A percentile compares a stretch with the other conserved stretches of the same genome.
These are phyloP conservation scores for Morinoia aosen DNA, from an alignment of 2,888 invertebrate genomes.

Conservation along the genomic window DNA sequence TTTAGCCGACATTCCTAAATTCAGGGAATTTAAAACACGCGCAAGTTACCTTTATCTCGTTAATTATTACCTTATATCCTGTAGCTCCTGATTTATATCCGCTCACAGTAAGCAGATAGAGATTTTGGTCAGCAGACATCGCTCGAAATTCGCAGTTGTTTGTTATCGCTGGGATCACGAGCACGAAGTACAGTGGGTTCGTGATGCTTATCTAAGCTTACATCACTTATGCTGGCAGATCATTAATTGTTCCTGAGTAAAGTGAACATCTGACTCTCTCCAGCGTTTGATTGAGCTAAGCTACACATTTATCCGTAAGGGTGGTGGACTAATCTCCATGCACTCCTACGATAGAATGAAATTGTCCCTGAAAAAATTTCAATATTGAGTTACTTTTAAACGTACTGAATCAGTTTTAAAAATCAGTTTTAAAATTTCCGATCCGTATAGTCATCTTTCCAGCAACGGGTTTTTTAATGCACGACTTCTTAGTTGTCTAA, in stretches of 20 bases:
- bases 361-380: neutral
- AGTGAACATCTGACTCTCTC: neutral
- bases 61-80: neutral
- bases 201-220: neutral
- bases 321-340: neutral
- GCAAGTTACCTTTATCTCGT: neutral
- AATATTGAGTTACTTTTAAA: neutral
- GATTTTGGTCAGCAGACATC: neutral
- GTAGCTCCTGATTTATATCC: neutral
- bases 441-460: neutral
- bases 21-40: neutral
- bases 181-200: neutral
- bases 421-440: neutral
- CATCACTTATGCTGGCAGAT: constrained; percentile 10
- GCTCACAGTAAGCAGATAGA: neutral
- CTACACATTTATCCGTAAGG: neutral
- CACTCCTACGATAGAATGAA: neutral
- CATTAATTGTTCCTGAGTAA: neutral
- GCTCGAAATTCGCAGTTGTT: neutral
- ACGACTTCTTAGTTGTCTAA: neutral
- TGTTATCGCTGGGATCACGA: neutral
- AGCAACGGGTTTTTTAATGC: neutral
- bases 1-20: neutral
- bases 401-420: neutral
- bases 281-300: neutral